Evolutionary conservation across 1,140 invertebrate species (phyloP).

Genomic region (Thaumetopoea pityocampa): DNA sequence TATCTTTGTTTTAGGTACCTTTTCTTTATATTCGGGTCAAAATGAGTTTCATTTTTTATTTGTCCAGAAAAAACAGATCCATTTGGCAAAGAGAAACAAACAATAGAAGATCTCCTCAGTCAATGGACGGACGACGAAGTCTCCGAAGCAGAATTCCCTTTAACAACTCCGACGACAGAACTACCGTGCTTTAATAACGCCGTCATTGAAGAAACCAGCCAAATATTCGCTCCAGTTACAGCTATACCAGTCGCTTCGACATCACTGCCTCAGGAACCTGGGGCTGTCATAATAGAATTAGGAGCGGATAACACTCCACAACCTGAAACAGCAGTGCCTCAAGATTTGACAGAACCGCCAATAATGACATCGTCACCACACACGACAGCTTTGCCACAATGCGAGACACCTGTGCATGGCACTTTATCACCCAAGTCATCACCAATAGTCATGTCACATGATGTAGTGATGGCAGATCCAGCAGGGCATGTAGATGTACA

Average conservation of each 20-base stretch:
- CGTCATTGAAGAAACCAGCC: slow-evolving; percentile 53
- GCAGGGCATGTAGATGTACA: slow-evolving; percentile 30
- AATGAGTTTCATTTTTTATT: neutral
- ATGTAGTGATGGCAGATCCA: slow-evolving; percentile 45
- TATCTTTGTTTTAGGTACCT: neutral
- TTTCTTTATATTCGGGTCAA: neutral
- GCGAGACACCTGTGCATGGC: slow-evolving; percentile 4
- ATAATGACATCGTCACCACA: slow-evolving; percentile 1
- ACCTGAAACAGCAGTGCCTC: slow-evolving; percentile 5
- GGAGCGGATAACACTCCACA: slow-evolving; percentile 21
- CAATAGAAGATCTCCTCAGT: slow-evolving; percentile 61
- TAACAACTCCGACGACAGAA: slow-evolving; percentile 28
- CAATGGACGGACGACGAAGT: slow-evolving; percentile 71
- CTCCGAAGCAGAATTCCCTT: slow-evolving; percentile 45
- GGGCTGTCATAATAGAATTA: slow-evolving; percentile 48
- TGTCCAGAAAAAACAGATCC: slow-evolving; percentile 57
- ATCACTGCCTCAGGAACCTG: slow-evolving; percentile 34
- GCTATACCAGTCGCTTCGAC: slow-evolving; percentile 36
- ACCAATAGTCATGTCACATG: slow-evolving; percentile 3
- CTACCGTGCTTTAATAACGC: slow-evolving; percentile 54
- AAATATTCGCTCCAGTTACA: slow-evolving; percentile 56
- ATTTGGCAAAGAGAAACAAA: slow-evolving; percentile 58
- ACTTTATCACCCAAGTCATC: slow-evolving; percentile 3
- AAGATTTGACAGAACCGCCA: too few species aligned
- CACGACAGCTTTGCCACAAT: slow-evolving; percentile 2